Evolutionary conservation across 2,888 invertebrate genomes (phyloP).

Genomic region (Rugalucina vietnamica): DNA sequence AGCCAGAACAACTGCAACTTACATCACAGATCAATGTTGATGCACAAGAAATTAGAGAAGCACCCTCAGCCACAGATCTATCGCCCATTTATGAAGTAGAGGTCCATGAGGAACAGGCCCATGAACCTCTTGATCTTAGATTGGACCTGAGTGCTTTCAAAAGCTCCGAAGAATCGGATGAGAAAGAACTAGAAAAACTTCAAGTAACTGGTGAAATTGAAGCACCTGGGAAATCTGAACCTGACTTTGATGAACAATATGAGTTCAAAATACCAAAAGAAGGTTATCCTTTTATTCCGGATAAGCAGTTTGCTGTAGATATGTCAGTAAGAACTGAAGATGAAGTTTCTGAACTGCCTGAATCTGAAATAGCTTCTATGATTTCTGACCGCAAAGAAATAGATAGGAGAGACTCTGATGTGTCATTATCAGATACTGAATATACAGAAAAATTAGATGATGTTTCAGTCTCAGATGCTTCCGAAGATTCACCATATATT

Average conservation of each 20-base stretch:
- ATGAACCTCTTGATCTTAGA: not conserved
- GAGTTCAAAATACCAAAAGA: constrained; percentile 54
- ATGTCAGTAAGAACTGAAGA: constrained; percentile 64
- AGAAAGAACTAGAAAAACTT: constrained; percentile 2
- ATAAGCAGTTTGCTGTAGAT: constrained; percentile 50
- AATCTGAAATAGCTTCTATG: constrained; percentile 62
- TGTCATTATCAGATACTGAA: constrained; percentile 57
- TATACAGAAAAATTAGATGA: constrained; percentile 61
- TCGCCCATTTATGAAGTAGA: constrained; percentile 21
- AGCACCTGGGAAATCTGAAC: constrained; percentile 23
- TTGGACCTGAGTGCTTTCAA: constrained; percentile 6
- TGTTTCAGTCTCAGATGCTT: constrained; percentile 59
- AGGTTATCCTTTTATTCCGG: constrained; percentile 26
- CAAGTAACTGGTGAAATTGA: constrained; percentile 30
- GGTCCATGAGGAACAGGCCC: constrained; percentile 31
- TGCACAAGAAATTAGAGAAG: constrained; percentile 32
- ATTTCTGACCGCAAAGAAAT: constrained; percentile 52
- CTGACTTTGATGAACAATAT: constrained; percentile 55
- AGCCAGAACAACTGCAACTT: constrained; percentile 5
- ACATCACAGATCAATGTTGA: constrained; percentile 21
- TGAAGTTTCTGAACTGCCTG: constrained; percentile 63
- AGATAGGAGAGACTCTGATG: constrained; percentile 59
- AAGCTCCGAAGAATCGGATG: constrained; percentile 6
- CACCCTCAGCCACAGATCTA: not conserved
- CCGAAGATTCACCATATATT: constrained; percentile 51